A percentile compares a stretch with the other conserved stretches of the same genome.
These are phyloP conservation scores for Periplaneta americana DNA, from an alignment of 1,140 invertebrate species.

Conservation along the genomic window DNA sequence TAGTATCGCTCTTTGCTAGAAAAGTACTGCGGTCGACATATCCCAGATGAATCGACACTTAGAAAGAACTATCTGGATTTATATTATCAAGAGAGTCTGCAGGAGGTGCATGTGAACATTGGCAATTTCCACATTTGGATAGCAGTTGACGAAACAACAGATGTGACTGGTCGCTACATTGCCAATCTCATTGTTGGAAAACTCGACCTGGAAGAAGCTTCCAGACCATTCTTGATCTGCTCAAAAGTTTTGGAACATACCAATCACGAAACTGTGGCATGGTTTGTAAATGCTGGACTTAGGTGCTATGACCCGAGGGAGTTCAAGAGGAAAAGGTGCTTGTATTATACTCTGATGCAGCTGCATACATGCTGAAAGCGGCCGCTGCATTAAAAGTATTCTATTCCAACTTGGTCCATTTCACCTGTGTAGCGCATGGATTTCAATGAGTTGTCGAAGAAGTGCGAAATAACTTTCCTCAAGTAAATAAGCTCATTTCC, in stretches of 20 bases:
- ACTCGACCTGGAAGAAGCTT: neutral
- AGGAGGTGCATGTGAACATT: no score
- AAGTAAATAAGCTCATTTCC: neutral
- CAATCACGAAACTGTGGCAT: neutral
- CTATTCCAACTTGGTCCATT: neutral
- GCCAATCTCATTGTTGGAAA: neutral
- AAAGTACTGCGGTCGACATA: no score
- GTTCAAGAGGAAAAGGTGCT: neutral
- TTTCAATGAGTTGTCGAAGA: neutral
- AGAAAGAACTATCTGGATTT: no score
- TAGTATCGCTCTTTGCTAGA: no score
- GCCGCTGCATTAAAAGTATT: neutral
- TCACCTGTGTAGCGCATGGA: neutral
- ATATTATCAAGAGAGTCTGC: no score
- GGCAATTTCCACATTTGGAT: no score
- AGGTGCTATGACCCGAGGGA: neutral
- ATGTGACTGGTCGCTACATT: neutral
- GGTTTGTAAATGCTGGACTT: no score
- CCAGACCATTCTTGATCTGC: neutral
- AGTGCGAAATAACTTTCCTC: neutral
- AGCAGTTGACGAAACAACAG: neutral
- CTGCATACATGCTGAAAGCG: neutral
- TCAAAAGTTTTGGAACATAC: neutral
- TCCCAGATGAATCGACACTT: no score
- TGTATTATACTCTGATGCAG: neutral